Base-by-base conservation (phyloP, 2,113 vertebrate genomes). In the Notothenia rossii region DNA sequence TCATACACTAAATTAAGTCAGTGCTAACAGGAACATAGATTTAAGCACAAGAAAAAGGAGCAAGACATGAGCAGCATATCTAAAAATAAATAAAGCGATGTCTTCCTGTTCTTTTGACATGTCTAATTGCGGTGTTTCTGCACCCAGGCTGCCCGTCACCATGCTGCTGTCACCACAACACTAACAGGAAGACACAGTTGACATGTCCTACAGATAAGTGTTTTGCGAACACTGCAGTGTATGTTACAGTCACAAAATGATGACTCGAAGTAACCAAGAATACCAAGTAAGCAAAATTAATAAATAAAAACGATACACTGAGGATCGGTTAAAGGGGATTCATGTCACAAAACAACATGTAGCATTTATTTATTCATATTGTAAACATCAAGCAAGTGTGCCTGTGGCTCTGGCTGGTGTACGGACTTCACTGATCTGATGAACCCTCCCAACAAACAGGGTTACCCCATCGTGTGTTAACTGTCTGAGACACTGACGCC, bases 131-230 rank as follows among this genome's bases (percentile, higher is more conserved):
- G 61, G 61, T 51, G 66, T 65, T 69, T 75, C 12, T 54, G 33
- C 48, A 55, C 49, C 3, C 67, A 50, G 22, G 10, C 0, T 17
- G 0, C 12, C 72, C 36, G 36, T 63, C 53, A 78, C 11, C 65
- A 58, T 10, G 5, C 14, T 60, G 48, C 15, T 70, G 51, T 69
- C 20, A 55, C 51, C 51, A 53, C 59, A 78, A 66, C 46, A 62
- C 77, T 9, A 70, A 86, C 83, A 84, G 88, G 88, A 93, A 91
- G 75, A 65, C 10, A 7, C 7, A 72, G 56, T 61, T 81, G 46
- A 59, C 65, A 10, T 54, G 80, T 66, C 67, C 48, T 49, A 70
- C 61, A 85, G 86, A 89, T 89, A 89, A 79, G 67, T 64, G 63
- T 64, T 80, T 72, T 69, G 72, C 66, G 67, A 83, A 84, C 70